Conservation (phyloP, 2,797 vertebrate genomes). For the Channa striata region DNA sequence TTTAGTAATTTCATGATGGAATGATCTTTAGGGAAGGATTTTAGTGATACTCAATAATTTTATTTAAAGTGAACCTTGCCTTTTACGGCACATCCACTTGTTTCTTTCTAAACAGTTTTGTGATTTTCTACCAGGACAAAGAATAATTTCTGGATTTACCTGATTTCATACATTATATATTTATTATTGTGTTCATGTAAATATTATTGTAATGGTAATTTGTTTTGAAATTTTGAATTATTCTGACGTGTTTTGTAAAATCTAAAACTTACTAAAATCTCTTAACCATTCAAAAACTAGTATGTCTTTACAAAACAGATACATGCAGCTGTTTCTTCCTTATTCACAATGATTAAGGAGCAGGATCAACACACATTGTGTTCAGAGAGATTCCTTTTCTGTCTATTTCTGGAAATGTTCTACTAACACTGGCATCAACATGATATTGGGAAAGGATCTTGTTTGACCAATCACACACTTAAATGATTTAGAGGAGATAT, state of each 20-base stretch:
- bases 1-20: constrained; percentile 30
- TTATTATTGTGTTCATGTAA: constrained; percentile 73
- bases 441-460: constrained; percentile 52
- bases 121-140: constrained; percentile 31
- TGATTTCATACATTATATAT: constrained; percentile 58
- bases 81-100: constrained; percentile 47
- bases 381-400: constrained; percentile 66
- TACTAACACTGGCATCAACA: constrained; percentile 43
- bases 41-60: constrained; percentile 20
- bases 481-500: constrained; percentile 31
- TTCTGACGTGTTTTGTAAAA: constrained; percentile 68
- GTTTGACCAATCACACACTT: constrained; percentile 74
- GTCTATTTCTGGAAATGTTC: constrained; percentile 51
- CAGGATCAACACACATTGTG: constrained; percentile 68
- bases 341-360: constrained; percentile 56
- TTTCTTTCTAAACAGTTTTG: constrained; percentile 38
- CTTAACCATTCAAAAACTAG: constrained; percentile 78
- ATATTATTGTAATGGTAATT: constrained; percentile 63
- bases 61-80: constrained; percentile 13
- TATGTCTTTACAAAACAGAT: constrained; percentile 77
- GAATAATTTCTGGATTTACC: constrained; percentile 44
- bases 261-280: constrained; percentile 68
- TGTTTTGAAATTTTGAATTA: constrained; percentile 59
- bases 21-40: constrained; percentile 16
- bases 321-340: constrained; percentile 62